phyloP scores from a whole-genome alignment of 23 tunicate species.

The Ciona savignyi region DNA sequence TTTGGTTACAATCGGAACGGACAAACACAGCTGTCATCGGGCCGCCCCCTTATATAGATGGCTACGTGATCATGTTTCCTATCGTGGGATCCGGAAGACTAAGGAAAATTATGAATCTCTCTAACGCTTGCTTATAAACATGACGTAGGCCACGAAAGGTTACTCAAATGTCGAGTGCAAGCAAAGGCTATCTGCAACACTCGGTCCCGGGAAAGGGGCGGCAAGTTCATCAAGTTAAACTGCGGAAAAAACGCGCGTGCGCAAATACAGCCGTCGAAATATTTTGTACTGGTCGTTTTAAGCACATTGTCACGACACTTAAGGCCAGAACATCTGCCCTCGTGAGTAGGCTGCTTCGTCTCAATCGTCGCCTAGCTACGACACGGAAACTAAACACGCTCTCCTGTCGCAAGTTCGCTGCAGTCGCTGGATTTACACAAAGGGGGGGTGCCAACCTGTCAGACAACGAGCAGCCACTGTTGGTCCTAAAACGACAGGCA shows the following conservation, averaged over 20 bases:
- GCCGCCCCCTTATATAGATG: conserved; percentile 16
- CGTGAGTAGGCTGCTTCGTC: not conserved
- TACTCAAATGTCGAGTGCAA: not conserved
- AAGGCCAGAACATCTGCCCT: not conserved
- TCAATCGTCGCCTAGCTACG: conserved; percentile 14
- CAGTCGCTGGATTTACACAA: too few species aligned
- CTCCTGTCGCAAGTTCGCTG: not conserved
- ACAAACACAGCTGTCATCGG: conserved; percentile 25
- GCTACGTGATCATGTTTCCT: conserved; percentile 8
- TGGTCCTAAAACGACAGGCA: too few species aligned
- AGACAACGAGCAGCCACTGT: too few species aligned
- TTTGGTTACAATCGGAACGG: conserved; percentile 6
- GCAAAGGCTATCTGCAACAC: not conserved
- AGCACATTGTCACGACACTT: not conserved
- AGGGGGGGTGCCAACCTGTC: not conserved
- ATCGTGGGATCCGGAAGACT: conserved; percentile 7
- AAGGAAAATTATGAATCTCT: conserved; percentile 6
- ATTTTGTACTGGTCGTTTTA: not conserved
- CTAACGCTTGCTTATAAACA: not conserved
- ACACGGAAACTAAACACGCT: conserved; percentile 14
- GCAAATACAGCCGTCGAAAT: not conserved
- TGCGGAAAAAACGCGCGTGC: too few species aligned
- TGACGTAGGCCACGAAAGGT: not conserved
- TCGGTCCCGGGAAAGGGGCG: not conserved
- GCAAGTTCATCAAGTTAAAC: too few species aligned